Base-by-base conservation (phyloP, 53 echinoderm and acorn worm species). In the Temnopleurus reevesii region DNA sequence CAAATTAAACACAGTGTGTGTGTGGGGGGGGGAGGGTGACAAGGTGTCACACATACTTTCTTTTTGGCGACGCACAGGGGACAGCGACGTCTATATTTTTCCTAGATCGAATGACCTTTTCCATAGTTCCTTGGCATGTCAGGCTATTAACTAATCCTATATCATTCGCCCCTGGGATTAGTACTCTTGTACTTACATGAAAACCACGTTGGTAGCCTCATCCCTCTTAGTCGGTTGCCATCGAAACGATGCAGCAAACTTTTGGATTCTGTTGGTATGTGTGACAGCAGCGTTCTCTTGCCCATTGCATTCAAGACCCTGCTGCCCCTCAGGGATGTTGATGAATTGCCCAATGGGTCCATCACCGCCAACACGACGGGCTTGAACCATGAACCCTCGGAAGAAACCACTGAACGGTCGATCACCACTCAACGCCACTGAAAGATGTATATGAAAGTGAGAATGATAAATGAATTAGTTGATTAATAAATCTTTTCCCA, bases 151-250 rank as follows among this genome's bases (percentile, higher is more conserved):
- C n/a, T n/a, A n/a, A n/a, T n/a, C n/a, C n/a, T n/a, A n/a, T n/a
- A n/a, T n/a, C n/a, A n/a, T n/a, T n/a, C n/a, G n/a, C n/a, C n/a
- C n/a, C n/a, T n/a, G n/a, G n/a, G n/a, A n/a, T n/a, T n/a, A n/a
- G n/a, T n/a, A n/a, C n/a, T n/a, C n/a, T n/a, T n/a, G 18, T 21
- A 83, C 83, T 83, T 51, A 83, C 83, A 83, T 24, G 61, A 85
- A 85, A n/a, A 44, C 24, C 4, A 85, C 10, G 31, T 85, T 47
- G 3, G 59, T 59, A 1, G 46, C 15, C 7, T 85, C 85, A 17
- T 60, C 60, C 7, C 60, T 85, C 45, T 45, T 85, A n/a, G 45
- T 23, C 28, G 85, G 36, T 13, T 7, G 35, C 85, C 85, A 85
- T 44, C 24, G 12, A 25, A 85, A 59, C 4, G 59, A 45, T 8